Percentiles rank a stretch among this genome's conserved stretches.
These are phyloP conservation scores for Polylopha cassiicola DNA, from an alignment of 2,888 invertebrate species.

Conservation along the genomic window DNA sequence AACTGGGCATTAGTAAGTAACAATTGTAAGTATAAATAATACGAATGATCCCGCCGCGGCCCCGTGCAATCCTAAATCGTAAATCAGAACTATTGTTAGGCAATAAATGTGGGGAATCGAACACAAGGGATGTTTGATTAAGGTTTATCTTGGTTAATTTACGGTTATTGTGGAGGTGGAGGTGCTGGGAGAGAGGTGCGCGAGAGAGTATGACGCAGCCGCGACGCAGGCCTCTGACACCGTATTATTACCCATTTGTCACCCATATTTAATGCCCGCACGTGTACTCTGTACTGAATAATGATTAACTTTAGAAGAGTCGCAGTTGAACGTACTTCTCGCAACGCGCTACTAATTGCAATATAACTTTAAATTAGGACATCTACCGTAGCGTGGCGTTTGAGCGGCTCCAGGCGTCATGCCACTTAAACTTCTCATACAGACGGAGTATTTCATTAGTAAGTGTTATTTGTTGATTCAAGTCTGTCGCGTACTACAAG, in stretches of 20 bases:
- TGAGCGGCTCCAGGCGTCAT: slow-evolving; percentile 5
- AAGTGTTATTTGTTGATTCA: not conserved
- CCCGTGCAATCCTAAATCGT: slow-evolving; percentile 55
- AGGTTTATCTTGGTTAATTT: slow-evolving; percentile 73
- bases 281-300: slow-evolving; percentile 25
- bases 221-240: slow-evolving; percentile 16
- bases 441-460: slow-evolving; percentile 1
- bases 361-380: slow-evolving; percentile 21
- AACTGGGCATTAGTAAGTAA: slow-evolving; percentile 19
- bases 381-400: slow-evolving; percentile 9
- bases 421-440: not conserved
- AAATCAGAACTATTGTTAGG: slow-evolving; percentile 74
- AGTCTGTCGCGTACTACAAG: too few relatives aligned
- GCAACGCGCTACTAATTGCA: slow-evolving; percentile 17
- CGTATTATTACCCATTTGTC: slow-evolving; percentile 28
- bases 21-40: slow-evolving; percentile 49
- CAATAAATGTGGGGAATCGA: slow-evolving; percentile 70
- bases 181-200: slow-evolving; percentile 17
- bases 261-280: slow-evolving; percentile 20
- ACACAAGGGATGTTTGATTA: slow-evolving; percentile 73
- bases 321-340: slow-evolving; percentile 18
- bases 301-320: slow-evolving; percentile 26
- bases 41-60: slow-evolving; percentile 50
- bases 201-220: slow-evolving; percentile 11
- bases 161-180: slow-evolving; percentile 54